These are phyloP conservation scores for Cynoglossus semilaevis DNA, from an alignment of 2,113 vertebrate genomes.

Conservation along the genomic window DNA sequence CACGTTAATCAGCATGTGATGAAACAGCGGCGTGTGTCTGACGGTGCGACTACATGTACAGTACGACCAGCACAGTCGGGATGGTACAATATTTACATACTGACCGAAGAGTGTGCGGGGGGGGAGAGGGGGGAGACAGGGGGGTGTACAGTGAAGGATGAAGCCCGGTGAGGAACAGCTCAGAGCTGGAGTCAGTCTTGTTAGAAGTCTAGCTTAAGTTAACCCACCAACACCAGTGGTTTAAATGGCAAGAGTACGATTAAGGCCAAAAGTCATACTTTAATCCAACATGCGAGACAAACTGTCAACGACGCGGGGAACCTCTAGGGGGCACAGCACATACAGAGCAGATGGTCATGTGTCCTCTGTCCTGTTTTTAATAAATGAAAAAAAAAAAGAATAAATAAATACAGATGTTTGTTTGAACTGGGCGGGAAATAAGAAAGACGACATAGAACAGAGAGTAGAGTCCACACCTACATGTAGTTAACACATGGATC, in stretches of 20 bases:
- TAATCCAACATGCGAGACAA: too few species aligned
- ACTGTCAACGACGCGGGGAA: too few species aligned
- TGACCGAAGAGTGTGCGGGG: slow-evolving; percentile 64
- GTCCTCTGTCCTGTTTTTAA: slow-evolving; percentile 27
- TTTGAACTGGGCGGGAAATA: too few species aligned
- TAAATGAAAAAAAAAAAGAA: background rate
- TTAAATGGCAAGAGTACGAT: background rate
- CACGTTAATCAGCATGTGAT: slow-evolving; percentile 49
- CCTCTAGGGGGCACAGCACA: too few species aligned
- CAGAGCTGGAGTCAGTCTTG: slow-evolving; percentile 75
- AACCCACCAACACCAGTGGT: slow-evolving; percentile 46
- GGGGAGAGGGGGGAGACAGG: slow-evolving; percentile 36
- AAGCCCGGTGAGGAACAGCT: slow-evolving; percentile 65
- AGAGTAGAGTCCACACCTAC: too few species aligned
- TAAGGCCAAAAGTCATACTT: too few species aligned
- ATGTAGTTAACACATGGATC: too few species aligned
- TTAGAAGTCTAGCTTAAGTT: slow-evolving; percentile 80
- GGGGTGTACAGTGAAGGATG: slow-evolving; percentile 14
- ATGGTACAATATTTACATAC: slow-evolving; percentile 72
- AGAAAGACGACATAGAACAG: too few species aligned
- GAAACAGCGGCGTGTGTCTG: slow-evolving; percentile 50
- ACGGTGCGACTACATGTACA: slow-evolving; percentile 55
- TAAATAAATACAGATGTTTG: background rate
- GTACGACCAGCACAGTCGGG: slow-evolving; percentile 44
- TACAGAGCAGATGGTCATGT: too few species aligned